Base-by-base conservation (phyloP, 2,888 invertebrate species). In the Serrognathus titanus region DNA sequence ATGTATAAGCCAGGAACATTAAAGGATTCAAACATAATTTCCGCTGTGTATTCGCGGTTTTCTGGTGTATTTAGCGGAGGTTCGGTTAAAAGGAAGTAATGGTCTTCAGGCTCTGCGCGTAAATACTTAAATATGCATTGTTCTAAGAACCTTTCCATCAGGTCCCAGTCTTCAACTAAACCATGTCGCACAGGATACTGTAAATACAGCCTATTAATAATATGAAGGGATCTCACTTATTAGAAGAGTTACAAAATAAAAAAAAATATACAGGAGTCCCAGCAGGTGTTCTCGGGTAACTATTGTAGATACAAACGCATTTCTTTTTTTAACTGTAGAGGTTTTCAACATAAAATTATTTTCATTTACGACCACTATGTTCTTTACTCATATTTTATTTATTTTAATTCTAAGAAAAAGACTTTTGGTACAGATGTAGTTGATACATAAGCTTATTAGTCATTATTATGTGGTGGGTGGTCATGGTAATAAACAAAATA, bases 11-110 rank as follows among this genome's bases (percentile, higher is more conserved):
- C 99, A 65, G 99, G 98, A 63, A 99, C 98, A 81, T 99, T 99
- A 80, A 99, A 99, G 31, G 98, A 97, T 80, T 99, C 99, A 78
- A 99, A 99, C 99, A 99, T 99, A 67, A 99, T 99, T 83, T 99
- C 99, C 7, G 94, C 94, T 59, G 92, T 88, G 71, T 94, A 94
- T 79, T 94, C 94, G 55, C 99, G 83, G 78, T 99, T 99, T 80
- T 99, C 99, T 1, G 99, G 99, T 1, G 99, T 98, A 78, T 99
- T 99, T 61, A 99, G 80, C 10, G 99, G 99, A 11, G 99, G 99
- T 77, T 99, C 99, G 1, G 99, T 99, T 64, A 99, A 81, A 59
- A 99, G 81, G 77, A 99, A 99, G 77, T 97, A 94, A 79, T 99
- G 99, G 80, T 99, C 99, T 80, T 99, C 99, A 0, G 99, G 99